phyloP scores from a whole-genome alignment of 2,888 invertebrate species.

The Drepana falcataria region DNA sequence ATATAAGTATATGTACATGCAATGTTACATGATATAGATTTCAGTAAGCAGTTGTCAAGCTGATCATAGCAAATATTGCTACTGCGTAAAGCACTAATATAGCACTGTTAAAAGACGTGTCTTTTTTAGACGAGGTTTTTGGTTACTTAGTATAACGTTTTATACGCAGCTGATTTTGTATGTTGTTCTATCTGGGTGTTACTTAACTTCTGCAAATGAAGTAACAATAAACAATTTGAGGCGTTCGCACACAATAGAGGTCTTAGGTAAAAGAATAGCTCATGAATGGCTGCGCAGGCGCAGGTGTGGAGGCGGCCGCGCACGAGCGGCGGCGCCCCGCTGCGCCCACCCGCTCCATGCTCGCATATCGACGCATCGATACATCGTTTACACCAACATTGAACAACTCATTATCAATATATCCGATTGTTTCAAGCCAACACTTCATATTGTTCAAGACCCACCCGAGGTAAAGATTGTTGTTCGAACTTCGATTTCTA shows the following conservation, averaged over 20 bases:
- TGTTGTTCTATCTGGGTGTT: not conserved
- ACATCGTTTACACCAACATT: not conserved
- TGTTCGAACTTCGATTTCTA: not conserved
- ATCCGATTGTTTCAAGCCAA: constrained; percentile 16
- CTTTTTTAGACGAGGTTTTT: no score
- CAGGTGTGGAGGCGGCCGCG: constrained; percentile 9
- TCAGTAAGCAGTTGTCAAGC: no score
- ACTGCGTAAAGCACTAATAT: no score
- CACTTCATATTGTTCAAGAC: constrained; percentile 20
- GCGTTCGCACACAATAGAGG: constrained; percentile 12
- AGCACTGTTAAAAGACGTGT: no score
- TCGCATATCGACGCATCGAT: not conserved
- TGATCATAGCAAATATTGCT: no score
- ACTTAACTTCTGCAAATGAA: not conserved
- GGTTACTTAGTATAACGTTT: no score
- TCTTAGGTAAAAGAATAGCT: constrained; percentile 3
- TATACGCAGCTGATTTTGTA: no score
- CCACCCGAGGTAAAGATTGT: constrained; percentile 16
- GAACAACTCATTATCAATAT: constrained; percentile 4
- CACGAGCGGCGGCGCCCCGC: constrained; percentile 11
- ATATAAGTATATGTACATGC: no score
- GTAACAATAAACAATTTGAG: constrained; percentile 5
- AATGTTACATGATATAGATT: no score
- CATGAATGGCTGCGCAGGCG: constrained; percentile 4
- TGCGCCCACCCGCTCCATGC: constrained; percentile 5